Percentiles rank a stretch among this genome's conserved stretches.
Evolutionary conservation across 2,113 vertebrate species (phyloP).

Genomic region (Oriolus oriolus): DNA sequence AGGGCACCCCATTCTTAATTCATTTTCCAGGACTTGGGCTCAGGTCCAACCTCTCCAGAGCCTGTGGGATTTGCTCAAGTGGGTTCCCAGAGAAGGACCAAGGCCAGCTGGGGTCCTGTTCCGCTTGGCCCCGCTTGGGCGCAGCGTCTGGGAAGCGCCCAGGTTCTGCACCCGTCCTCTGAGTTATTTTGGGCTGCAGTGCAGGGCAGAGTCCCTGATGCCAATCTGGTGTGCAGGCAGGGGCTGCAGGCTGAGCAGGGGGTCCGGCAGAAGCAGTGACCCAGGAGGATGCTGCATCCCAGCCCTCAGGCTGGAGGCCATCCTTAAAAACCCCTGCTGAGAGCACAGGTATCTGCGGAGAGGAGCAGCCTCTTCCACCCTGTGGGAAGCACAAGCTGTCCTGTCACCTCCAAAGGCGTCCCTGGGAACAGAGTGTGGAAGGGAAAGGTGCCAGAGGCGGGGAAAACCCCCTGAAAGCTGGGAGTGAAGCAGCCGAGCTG

Average conservation of each 20-base stretch:
- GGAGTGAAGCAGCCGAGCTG: neutral
- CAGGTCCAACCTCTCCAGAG: neutral
- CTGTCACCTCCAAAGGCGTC: neutral
- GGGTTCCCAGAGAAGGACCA: neutral
- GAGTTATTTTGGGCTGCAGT: neutral
- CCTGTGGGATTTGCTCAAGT: neutral
- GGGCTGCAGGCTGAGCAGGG: neutral
- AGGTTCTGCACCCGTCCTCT: neutral
- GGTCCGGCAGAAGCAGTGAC: neutral
- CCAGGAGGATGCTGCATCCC: neutral
- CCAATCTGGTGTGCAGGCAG: neutral
- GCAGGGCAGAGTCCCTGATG: neutral
- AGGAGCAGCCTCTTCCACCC: neutral
- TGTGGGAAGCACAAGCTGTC: neutral
- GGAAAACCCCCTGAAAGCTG: neutral
- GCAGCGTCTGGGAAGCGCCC: neutral
- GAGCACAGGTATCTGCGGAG: neutral
- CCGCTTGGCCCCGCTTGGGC: rapidly evolving
- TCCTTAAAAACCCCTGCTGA: neutral
- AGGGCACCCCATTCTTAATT: rapidly evolving
- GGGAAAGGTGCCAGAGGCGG: neutral
- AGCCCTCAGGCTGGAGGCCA: neutral
- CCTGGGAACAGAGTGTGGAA: neutral
- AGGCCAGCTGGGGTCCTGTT: neutral
- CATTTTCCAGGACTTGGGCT: neutral